Base-by-base conservation (phyloP, 1,140 invertebrate genomes). In the Harlomillsia oculata region DNA sequence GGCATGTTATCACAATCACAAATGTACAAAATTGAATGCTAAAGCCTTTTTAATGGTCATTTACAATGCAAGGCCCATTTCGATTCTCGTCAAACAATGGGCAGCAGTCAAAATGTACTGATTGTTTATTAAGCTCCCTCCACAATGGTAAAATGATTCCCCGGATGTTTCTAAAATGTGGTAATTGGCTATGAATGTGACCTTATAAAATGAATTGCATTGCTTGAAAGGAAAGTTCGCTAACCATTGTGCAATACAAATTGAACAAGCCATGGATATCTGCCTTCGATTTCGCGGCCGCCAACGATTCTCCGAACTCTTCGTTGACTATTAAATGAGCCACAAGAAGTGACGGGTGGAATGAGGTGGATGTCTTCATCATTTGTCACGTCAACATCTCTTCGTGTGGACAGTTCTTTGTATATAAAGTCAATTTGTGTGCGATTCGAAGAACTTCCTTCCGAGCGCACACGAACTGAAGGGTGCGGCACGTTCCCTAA, bases 41-140 rank as follows among this genome's bases (percentile, higher is more conserved):
- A n/a, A 16, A 14, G 5, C n/a, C 37, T 39, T 39, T 39, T 5
- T 16, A 39, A 8, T n/a, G 5, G 26, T 25, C 3, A 32, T 32
- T 48, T 30, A 48, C 45, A 48, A 29, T 34, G 45, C 34, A 13
- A 48, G 23, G 30, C 4, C 45, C 45, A 25, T 18, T 0, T 30
- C 45, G 23, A 50, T 37, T 36, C 48, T 36, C 16, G 48, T 50
- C 16, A 37, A 23, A 16, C 48, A 50, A 50, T 50, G 48, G n/a
- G 30, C 48, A n/a, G 48, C 48, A n/a, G 48, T 50, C 11, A 50
- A 34, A 37, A 50, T 50, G 28, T 36, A 26, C 16, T 34, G 30
- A 14, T 26, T 50, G 2, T 32, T 25, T 6, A 50, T 50, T 16
- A 50, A 9, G 0, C 32, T 50, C 2, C 48, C 48, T 0, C 32